phyloP scores from a whole-genome alignment of 2,797 vertebrate species.

The Amphiprion clarkii region DNA sequence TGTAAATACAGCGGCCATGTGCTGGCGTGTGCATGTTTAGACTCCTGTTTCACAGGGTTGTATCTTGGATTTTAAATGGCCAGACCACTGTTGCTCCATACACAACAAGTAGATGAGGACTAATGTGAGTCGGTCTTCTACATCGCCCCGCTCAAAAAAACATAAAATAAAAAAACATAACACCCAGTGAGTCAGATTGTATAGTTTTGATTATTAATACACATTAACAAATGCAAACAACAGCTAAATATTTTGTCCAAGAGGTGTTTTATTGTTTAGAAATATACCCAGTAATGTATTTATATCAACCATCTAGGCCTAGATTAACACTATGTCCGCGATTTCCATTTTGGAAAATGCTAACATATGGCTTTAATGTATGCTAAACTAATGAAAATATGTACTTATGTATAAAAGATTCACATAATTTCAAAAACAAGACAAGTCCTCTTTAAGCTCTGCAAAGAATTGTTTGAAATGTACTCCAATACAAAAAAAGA shows the following conservation, averaged over 20 bases:
- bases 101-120: slow-evolving; percentile 34
- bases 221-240: slow-evolving; percentile 16
- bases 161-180: background rate
- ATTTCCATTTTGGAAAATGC: background rate
- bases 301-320: background rate
- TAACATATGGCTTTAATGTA: background rate
- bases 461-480: background rate
- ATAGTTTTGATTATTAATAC: background rate
- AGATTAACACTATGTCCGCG: background rate
- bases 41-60: slow-evolving; percentile 26
- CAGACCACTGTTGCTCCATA: slow-evolving; percentile 33
- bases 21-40: slow-evolving; percentile 34
- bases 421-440: background rate
- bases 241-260: slow-evolving; percentile 8
- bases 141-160: slow-evolving; percentile 13
- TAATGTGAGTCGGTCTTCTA: slow-evolving; percentile 12
- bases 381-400: background rate
- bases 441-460: background rate
- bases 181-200: background rate
- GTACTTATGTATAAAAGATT: no score
- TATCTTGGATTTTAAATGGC: slow-evolving; percentile 50
- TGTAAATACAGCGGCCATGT: slow-evolving; percentile 77
- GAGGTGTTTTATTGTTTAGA: slow-evolving; percentile 15
- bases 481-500: background rate
- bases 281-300: slow-evolving; percentile 9